Evolutionary conservation across 2,888 invertebrate species (phyloP), one percentile per base, ranked within the genome.

Genomic region (Candidula unifasciata): DNA sequence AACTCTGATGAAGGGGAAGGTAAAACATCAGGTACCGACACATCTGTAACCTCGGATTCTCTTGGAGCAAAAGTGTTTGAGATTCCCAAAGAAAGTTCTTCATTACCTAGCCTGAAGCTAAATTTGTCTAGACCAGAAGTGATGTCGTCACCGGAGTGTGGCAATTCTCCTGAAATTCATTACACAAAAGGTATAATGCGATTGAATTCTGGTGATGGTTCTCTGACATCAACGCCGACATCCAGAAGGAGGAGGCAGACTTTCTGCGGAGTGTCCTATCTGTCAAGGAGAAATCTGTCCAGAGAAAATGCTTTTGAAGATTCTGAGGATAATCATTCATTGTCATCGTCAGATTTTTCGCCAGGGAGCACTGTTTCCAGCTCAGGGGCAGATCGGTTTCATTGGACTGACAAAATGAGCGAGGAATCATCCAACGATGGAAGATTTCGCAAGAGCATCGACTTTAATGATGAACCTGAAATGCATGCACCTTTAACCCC

Each of bases 351-450:
- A 35, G 90, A 89, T 16, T 90, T 90, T 84, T 91, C 91, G 21
- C 89, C 89, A 66, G 87, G 89, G 24, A 89, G 89, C 74, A 89
- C 89, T 21, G 37, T 74, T 30, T 80, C 80, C 52, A 84, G 80
- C 37, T 18, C n/a, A 18, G 84, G 84, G 0, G 60, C 52, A 52
- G 84, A 84, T 33, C 57, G 76, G n/a, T 80, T 74, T 68, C 84
- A 83, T 27, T 60, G 90, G 30, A 85, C 86, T 33, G 91, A 91
- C 84, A 89, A 90, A 78, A 88, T 90, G 57, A 91, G 91, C 86
- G 91, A 91, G 89, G 91, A 91, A 27, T 86, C 85, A n/a, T 89
- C 89, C 82, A 89, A 89, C 85, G 87, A 89, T 66, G 88, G 78
- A 0, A 81, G 74, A 24, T 71, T 27, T 8, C 66, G 85, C 6